Evolutionary conservation across 2,113 vertebrate genomes (phyloP).

Genomic region (Arothron firmamentum): DNA sequence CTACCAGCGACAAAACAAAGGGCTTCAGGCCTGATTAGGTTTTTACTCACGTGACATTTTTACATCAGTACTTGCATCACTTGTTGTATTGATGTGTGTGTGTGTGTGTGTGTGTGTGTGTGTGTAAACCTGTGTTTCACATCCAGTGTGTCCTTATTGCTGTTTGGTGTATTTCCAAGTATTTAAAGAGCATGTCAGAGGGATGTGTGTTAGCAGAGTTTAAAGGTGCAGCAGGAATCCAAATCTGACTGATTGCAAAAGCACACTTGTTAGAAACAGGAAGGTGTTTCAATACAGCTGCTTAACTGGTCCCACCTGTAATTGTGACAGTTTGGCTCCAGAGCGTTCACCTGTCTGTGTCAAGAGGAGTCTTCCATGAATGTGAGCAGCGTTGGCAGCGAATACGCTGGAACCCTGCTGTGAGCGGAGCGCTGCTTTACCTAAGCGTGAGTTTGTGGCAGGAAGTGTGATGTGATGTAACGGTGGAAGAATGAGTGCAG

Average conservation of each 20-base stretch:
- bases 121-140: slow-evolving; percentile 61
- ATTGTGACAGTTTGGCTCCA: slow-evolving; percentile 6
- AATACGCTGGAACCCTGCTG: neutral
- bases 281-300: neutral
- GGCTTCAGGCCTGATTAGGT: slow-evolving; percentile 37
- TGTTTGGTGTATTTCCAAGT: slow-evolving; percentile 39
- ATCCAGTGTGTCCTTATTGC: slow-evolving; percentile 61
- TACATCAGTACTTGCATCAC: slow-evolving; percentile 26
- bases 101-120: slow-evolving; percentile 56
- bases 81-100: slow-evolving; percentile 51
- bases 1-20: slow-evolving; percentile 15
- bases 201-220: slow-evolving; percentile 21
- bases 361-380: neutral
- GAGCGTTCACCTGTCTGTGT: neutral
- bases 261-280: slow-evolving; percentile 16
- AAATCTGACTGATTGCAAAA: slow-evolving; percentile 9
- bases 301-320: slow-evolving; percentile 7
- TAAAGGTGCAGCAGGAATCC: neutral
- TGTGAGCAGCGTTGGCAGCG: slow-evolving; percentile 12
- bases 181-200: slow-evolving; percentile 19
- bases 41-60: slow-evolving; percentile 32
- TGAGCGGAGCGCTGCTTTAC: slow-evolving; percentile 28
- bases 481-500: no score
- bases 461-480: neutral
- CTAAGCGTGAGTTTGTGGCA: slow-evolving; percentile 11